Base-by-base conservation (phyloP, 2,888 invertebrate genomes). In the Pachliopta kotzebuea region DNA sequence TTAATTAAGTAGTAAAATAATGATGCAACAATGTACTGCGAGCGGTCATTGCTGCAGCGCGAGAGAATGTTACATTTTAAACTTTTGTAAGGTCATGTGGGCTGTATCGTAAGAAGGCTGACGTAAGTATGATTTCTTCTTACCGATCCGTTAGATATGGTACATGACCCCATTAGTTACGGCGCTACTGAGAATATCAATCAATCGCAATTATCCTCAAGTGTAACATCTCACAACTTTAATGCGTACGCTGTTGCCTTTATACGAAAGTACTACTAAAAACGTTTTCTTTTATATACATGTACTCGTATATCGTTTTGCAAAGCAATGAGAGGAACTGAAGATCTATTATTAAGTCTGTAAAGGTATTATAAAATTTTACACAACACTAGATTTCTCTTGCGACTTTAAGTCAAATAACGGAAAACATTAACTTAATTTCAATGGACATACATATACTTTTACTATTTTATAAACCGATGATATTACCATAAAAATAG, bases 81-180 rank as follows among this genome's bases (percentile, higher is more conserved):
- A 23, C 23, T 4, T 26, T 37, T 37, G 26, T 59, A 59, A 24
- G 57, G 57, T 20, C 57, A 18, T 52, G 29, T 50, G 14, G 24
- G n/a, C 18, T 26, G 23, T 52, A 31, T 4, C 60, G 64, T 60
- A 52, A 20, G 18, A 24, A 18, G 60, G 42, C 60, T 65, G 65
- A 65, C 53, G 65, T 57, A 65, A 65, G 31, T 29, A 23, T 45
- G 53, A 57, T 57, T 60, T 61, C 57, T 57, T 65, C 23, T 65
- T 65, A 57, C n/a, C 20, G 21, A 31, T 24, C 55, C 20, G 42
- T 56, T 60, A 55, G 54, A 56, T 56, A 56, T 64, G 56, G 59
- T 29, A 59, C 59, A 26, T 56, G 63, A 64, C 63, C 59, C 31
- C 54, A 63, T 42, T 54, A 45, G 56, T 42, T 57, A 52, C 21